These are phyloP conservation scores for Euschistus heros DNA, from an alignment of 1,140 invertebrate genomes.

Conservation along the genomic window DNA sequence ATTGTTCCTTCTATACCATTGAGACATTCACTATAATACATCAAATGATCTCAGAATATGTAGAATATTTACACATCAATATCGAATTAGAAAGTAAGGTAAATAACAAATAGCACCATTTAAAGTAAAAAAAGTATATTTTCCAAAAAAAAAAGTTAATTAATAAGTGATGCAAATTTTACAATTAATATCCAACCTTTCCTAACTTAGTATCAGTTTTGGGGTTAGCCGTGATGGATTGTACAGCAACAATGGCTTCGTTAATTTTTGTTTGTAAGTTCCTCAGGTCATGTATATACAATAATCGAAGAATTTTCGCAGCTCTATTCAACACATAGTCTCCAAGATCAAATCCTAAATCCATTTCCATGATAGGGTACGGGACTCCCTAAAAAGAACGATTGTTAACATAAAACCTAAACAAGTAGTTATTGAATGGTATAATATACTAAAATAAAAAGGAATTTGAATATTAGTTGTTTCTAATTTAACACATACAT, in stretches of 20 bases:
- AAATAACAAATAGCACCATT: no score
- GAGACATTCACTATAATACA: no score
- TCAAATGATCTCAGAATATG: no score
- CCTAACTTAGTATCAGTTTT: slow-evolving; percentile 92
- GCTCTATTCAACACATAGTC: slow-evolving; percentile 65
- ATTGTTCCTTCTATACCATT: no score
- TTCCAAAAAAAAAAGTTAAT: no score
- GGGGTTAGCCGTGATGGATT: slow-evolving; percentile 88
- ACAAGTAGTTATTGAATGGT: background rate
- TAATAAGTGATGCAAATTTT: background rate
- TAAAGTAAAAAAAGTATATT: no score
- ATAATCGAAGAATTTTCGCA: slow-evolving; percentile 67
- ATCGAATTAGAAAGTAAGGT: no score
- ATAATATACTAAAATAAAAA: background rate
- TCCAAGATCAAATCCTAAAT: slow-evolving; percentile 55
- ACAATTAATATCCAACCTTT: slow-evolving; percentile 67
- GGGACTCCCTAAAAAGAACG: slow-evolving; percentile 44
- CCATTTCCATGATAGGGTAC: slow-evolving; percentile 53
- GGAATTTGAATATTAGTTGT: no score
- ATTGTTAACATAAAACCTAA: no score
- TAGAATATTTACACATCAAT: no score
- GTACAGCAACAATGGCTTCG: slow-evolving; percentile 82
- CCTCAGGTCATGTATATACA: slow-evolving; percentile 84
- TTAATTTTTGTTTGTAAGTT: slow-evolving; percentile 91
- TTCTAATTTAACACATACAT: no score